phyloP scores from a whole-genome alignment of 2,888 invertebrate species.

The Limnephilus marmoratus region DNA sequence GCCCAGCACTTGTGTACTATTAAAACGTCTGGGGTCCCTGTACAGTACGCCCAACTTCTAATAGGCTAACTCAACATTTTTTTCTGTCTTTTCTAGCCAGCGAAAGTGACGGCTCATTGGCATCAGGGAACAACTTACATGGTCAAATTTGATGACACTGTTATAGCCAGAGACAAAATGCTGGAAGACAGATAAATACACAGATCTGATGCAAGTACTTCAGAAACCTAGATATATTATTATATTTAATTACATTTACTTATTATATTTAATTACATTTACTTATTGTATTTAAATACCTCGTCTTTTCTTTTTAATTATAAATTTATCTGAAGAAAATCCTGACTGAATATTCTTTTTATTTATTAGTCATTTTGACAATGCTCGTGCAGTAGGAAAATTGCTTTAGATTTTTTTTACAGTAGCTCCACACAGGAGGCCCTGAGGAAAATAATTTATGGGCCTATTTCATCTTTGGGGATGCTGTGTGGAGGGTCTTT shows the following conservation, averaged over 20 bases:
- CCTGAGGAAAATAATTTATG: too few relatives aligned
- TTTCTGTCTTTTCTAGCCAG: conserved; percentile 84
- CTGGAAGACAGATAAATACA: conserved; percentile 87
- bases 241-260: conserved; percentile 15
- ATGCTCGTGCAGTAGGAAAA: too few relatives aligned
- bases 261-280: conserved; percentile 2
- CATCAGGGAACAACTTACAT: conserved; percentile 99
- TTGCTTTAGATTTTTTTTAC: neutral
- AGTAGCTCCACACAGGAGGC: too few relatives aligned
- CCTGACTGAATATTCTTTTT: neutral
- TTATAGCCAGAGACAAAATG: conserved; percentile 93
- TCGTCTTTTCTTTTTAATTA: neutral
- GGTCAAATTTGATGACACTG: conserved; percentile 97
- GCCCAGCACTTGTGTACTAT: too few relatives aligned
- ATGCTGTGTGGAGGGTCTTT: too few relatives aligned
- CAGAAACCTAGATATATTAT: neutral
- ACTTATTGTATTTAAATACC: conserved; percentile 27
- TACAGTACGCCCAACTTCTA: too few relatives aligned
- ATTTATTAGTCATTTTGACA: neutral
- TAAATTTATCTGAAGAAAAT: neutral
- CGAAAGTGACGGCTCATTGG: conserved; percentile 99
- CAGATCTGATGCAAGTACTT: conserved; percentile 17
- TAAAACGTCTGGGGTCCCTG: too few relatives aligned
- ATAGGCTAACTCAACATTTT: neutral
- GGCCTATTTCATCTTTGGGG: too few relatives aligned